Base-by-base conservation (phyloP, 2,797 vertebrate genomes). In the Masticophis lateralis region DNA sequence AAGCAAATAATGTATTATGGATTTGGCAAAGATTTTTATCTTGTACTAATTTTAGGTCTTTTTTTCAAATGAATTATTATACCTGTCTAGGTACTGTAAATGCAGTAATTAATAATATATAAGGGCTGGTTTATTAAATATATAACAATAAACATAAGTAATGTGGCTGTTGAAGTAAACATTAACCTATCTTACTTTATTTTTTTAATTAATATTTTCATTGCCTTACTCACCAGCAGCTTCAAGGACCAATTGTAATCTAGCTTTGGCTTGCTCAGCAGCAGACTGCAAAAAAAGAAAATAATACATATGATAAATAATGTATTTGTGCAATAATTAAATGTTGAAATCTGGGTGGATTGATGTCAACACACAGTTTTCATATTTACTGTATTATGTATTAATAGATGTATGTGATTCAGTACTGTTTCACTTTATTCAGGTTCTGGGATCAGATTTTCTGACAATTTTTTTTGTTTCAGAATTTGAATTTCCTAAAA, bases 261-360 rank as follows among this genome's bases (percentile, higher is more conserved):
- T 98, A 92, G 98, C 99, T 95, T 99, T 99, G 95, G 99, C 99
- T 97, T 99, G 99, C 95, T 99, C 99, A 69, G 99, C 98, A 94
- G 98, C 98, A 94, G 99, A 98, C 99, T 99, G 97, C 96, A 4
- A 14, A 59, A 57, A 97, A 96, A 97, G 87, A 98, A 96, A 91
- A 94, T 95, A 86, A 90, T 32, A 28, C 32, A 95, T 90, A 97
- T 59, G 94, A 94, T 93, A 94, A 69, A 88, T 12, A 74, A 90
- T 93, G 92, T 79, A 47, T 92, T 95, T 95, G 61, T 74, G 5
- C n/a, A 86, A 27, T 0, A 94, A 92, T 91, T 88, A 32, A n/a
- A 90, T 59, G 43, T 12, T 91, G 37, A 91, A 87, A 91, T 88
- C 61, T 90, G 89, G 27, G 37, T 90, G 22, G 66, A n/a, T 87